phyloP scores from a whole-genome alignment of 2,113 vertebrate genomes.

The Ctenomys sociabilis region DNA sequence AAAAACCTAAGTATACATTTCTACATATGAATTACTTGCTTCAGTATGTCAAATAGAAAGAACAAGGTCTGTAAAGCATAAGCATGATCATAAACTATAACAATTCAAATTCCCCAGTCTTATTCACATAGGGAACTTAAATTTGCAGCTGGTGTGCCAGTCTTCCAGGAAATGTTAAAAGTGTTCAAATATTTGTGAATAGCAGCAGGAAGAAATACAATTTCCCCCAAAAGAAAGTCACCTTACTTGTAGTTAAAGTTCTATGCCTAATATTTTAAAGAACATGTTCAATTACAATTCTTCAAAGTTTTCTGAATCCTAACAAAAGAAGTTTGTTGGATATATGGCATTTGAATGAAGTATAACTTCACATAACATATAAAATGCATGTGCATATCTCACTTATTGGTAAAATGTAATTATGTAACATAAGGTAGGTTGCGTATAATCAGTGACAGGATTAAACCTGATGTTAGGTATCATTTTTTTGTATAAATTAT shows the following conservation, averaged over 20 bases:
- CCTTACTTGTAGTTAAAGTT: background rate
- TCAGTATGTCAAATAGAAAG: background rate
- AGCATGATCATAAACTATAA: background rate
- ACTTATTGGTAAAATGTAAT: background rate
- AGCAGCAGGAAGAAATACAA: constrained; percentile 30
- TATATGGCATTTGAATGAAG: constrained; percentile 25
- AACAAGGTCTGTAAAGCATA: background rate
- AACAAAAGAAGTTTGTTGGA: background rate
- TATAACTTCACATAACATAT: background rate
- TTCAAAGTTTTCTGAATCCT: background rate
- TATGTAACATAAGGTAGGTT: background rate
- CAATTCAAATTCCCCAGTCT: background rate
- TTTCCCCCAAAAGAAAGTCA: background rate
- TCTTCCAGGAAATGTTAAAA: constrained; percentile 22
- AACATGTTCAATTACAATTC: constrained; percentile 7
- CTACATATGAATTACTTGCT: background rate
- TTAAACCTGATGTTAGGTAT: background rate
- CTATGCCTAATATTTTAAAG: background rate
- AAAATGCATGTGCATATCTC: background rate
- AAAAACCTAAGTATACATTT: background rate
- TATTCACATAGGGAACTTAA: background rate
- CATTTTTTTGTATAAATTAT: constrained; percentile 11
- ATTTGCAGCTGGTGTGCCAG: constrained; percentile 18
- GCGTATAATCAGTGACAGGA: background rate
- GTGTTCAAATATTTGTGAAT: constrained; percentile 51